Evolutionary conservation across 2,113 vertebrate genomes (phyloP).

Genomic region (Danio rerio): GRCz12tu NC_133181.1:17276501-17277000

Average conservation of each 20-base stretch:
- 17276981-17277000: no score
- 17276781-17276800: not conserved
- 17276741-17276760: not conserved
- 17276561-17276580: not conserved
- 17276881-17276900: not conserved
- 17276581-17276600: not conserved
- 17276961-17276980: no score
- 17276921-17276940: not conserved
- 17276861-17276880: no score
- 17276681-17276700: slow-evolving; percentile 21
- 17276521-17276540: slow-evolving; percentile 28
- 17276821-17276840: not conserved
- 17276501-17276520: slow-evolving; percentile 23
- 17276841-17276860: no score
- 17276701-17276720: slow-evolving; percentile 58
- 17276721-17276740: slow-evolving; percentile 22
- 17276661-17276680: not conserved
- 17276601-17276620: not conserved
- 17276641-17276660: slow-evolving; percentile 6
- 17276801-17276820: not conserved
- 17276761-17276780: not conserved
- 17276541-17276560: slow-evolving; percentile 20
- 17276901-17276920: not conserved
- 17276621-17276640: not conserved
- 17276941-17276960: no score